Base-by-base conservation (phyloP, 2,888 invertebrate species). In the Scaptomyza cyrtandrae region DNA sequence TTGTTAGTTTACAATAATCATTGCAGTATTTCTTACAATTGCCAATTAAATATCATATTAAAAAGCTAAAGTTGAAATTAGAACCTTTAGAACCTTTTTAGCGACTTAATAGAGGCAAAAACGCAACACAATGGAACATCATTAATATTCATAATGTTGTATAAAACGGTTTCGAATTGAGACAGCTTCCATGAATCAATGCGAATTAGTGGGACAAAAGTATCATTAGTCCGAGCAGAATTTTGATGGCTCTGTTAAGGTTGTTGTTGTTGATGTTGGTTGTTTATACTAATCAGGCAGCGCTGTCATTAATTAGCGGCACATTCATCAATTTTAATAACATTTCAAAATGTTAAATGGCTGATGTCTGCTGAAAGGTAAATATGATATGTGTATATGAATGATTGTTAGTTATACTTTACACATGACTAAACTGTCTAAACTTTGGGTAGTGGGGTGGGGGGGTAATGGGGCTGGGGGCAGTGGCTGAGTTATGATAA, bases 311-410 rank as follows among this genome's bases (percentile, higher is more conserved):
- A 90, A 90, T 90, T 90, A 90, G 89, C 87, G 77, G 84, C 87
- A 78, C 81, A 90, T 90, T 90, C 90, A 90, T 90, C 90, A 90
- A 90, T 90, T 90, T 90, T 90, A 90, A 90, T 90, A 89, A 82
- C 70, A 89, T 90, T 90, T 86, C 66, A 53, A 68, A 75, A 60
- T 49, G 49, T 14, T 58, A 78, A 71, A 52, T 46, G 37, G 37
- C 37, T 54, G 48, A 58, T 52, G 46, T 7, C 50, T 35, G 55
- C 19, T 56, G 66, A 66, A 66, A 66, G 57, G 56, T 39, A 39
- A 39, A 45, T 65, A 54, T 53, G 55, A 54, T 53, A 46, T 44
- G 19, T 24, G 19, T n/a, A 56, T n/a, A n/a, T n/a, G n/a, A n/a
- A n/a, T 52, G 58, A 48, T 57, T 65, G 64, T 68, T 78, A 76